Base-by-base conservation (phyloP, 2,113 vertebrate genomes). In the Pantherophis guttatus region DNA sequence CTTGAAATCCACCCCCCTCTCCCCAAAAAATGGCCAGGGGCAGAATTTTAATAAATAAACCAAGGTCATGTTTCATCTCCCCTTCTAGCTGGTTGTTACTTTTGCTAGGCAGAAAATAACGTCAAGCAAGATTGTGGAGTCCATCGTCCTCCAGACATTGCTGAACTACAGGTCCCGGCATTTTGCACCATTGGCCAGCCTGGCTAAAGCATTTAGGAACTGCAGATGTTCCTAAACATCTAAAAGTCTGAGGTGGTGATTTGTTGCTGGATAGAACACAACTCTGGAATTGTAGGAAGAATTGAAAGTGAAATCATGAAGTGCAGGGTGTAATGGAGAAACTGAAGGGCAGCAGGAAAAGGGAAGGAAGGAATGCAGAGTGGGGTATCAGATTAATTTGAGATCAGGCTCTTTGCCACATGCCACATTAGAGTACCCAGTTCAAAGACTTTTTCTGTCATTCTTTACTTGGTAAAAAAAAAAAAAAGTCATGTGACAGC, bases 331-430 rank as follows among this genome's bases (percentile, higher is more conserved):
- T 90, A 95, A 91, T 0, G 0, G 91, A 93, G 91, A 62, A 93
- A 50, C 85, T 87, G 50, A 90, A 0, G 8, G 87, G 59, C 21
- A 19, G 59, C 26, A 65, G 24, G 52, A 17, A 1, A 1, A 62
- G 26, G 55, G 23, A 58, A 55, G 52, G 23, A 53, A 58, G 91
- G 12, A 65, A 86, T 91, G 90, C 7, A 88, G 94, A 94, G 90
- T 89, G 88, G 95, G 96, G 94, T 97, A 97, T 98, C 93, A 96
- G 95, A 96, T 98, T 97, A 97, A 97, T 96, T 53, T 81, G 94
- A 91, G 87, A 93, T 92, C 93, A 97, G 98, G 98, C 98, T 95
- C 29, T 39, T 93, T 96, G 98, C 98, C 98, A 98, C 97, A 90
- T 93, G 92, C 95, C 97, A 85, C 97, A 96, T 98, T 97, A 97